These are phyloP conservation scores for Drosophila grimshawi DNA, from an alignment of 1,140 invertebrate species.

Conservation along the genomic window DNA sequence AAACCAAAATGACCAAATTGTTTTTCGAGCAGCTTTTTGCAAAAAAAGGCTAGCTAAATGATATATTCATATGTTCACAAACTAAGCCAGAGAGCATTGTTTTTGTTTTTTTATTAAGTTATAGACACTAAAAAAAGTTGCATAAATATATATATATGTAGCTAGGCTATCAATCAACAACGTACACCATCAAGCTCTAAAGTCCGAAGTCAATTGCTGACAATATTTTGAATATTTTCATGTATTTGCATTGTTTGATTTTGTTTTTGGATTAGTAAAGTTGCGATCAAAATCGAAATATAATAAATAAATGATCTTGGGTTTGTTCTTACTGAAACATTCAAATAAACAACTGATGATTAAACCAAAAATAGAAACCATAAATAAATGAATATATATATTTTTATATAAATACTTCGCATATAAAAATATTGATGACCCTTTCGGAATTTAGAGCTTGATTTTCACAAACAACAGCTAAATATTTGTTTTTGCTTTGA, in stretches of 20 bases:
- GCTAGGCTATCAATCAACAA: slow-evolving; percentile 50
- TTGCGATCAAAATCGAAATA: no score
- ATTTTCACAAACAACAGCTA: slow-evolving; percentile 47
- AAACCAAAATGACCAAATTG: slow-evolving; percentile 19
- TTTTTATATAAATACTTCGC: neutral
- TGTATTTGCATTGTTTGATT: no score
- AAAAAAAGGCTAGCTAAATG: slow-evolving; percentile 60
- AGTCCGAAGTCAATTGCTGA: slow-evolving; percentile 16
- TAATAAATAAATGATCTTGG: no score
- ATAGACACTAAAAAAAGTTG: slow-evolving; percentile 32
- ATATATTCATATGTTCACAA: slow-evolving; percentile 40
- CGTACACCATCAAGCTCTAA: slow-evolving; percentile 53
- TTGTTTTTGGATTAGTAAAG: no score
- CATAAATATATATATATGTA: slow-evolving; percentile 30
- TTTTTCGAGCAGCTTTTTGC: slow-evolving; percentile 39
- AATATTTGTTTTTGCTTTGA: slow-evolving; percentile 11
- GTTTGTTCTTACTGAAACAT: no score
- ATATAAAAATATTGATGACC: no score
- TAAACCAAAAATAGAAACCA: neutral
- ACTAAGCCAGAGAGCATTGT: slow-evolving; percentile 71
- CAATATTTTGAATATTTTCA: no score
- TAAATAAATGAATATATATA: neutral
- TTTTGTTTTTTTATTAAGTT: slow-evolving; percentile 3
- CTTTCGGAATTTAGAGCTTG: slow-evolving; percentile 42
- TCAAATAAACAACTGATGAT: no score